These are phyloP conservation scores for Actinemys pallida DNA, from an alignment of 2,113 vertebrate genomes.

Conservation along the genomic window DNA sequence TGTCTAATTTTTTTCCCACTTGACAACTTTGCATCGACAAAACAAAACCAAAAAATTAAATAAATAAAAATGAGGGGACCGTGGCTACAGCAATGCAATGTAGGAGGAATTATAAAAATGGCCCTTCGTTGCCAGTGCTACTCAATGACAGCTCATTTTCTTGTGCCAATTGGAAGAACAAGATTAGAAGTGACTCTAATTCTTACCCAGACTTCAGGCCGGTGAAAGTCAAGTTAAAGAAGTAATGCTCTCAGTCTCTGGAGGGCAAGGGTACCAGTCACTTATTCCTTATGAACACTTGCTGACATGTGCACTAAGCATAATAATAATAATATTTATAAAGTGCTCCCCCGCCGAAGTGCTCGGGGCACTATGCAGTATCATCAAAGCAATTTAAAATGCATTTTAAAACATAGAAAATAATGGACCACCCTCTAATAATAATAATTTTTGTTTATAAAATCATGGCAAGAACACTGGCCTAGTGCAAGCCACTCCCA, in stretches of 20 bases:
- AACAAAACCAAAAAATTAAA: conserved; percentile 15
- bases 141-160: conserved; percentile 76
- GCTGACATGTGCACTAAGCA: conserved; percentile 69
- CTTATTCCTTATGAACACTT: conserved; percentile 55
- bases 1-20: neutral
- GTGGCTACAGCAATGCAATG: conserved; percentile 35
- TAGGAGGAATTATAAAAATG: conserved; percentile 73
- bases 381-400: conserved; percentile 60
- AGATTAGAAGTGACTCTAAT: conserved; percentile 76
- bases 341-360: conserved; percentile 50
- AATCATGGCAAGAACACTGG: conserved; percentile 41
- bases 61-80: conserved; percentile 1
- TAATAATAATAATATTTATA: conserved; percentile 72
- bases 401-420: conserved; percentile 59
- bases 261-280: conserved; percentile 74
- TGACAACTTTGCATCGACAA: conserved; percentile 57
- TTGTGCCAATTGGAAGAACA: conserved; percentile 73
- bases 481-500: neutral
- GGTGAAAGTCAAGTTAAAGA: conserved; percentile 68
- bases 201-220: conserved; percentile 70
- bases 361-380: conserved; percentile 51
- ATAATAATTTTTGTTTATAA: conserved; percentile 51
- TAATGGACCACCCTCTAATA: conserved; percentile 49
- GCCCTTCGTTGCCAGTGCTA: conserved; percentile 53
- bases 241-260: conserved; percentile 73